Percentiles rank a stretch among this genome's conserved stretches.
These are phyloP conservation scores for Brachypteracias leptosomus DNA, from an alignment of 2,113 vertebrate species.

Conservation along the genomic window DNA sequence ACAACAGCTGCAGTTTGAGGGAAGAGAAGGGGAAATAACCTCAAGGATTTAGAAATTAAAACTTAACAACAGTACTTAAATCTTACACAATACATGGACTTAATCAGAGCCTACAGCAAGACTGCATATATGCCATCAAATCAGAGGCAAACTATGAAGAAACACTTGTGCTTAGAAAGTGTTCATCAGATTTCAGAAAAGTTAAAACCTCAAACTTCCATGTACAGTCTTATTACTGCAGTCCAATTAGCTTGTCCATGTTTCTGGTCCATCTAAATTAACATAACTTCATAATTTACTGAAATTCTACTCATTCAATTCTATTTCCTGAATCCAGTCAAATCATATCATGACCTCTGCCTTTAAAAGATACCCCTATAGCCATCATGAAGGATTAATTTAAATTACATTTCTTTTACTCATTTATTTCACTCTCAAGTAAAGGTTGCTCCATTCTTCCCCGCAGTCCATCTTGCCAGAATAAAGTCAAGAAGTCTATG, in stretches of 20 bases:
- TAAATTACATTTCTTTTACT: background rate
- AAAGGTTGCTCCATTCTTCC: background rate
- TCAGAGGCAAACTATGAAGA: background rate
- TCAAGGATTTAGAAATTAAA: background rate
- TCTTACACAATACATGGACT: background rate
- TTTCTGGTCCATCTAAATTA: background rate
- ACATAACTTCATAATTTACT: background rate
- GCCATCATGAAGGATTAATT: background rate
- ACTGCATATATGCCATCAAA: background rate
- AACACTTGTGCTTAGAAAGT: background rate
- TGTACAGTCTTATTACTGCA: background rate
- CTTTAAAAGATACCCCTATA: background rate
- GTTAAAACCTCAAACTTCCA: background rate
- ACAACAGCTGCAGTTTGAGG: background rate
- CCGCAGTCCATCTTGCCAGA: background rate
- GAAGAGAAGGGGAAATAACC: background rate
- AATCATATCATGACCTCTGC: background rate
- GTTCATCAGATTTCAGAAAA: background rate
- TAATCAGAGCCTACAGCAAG: background rate
- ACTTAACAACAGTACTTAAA: background rate
- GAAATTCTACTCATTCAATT: background rate
- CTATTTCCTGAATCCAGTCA: background rate
- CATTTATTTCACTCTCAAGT: background rate
- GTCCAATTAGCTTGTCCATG: background rate
- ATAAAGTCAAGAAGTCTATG: background rate